Conservation (phyloP, 2,888 invertebrate species). For the Hyposoter didymator region DNA sequence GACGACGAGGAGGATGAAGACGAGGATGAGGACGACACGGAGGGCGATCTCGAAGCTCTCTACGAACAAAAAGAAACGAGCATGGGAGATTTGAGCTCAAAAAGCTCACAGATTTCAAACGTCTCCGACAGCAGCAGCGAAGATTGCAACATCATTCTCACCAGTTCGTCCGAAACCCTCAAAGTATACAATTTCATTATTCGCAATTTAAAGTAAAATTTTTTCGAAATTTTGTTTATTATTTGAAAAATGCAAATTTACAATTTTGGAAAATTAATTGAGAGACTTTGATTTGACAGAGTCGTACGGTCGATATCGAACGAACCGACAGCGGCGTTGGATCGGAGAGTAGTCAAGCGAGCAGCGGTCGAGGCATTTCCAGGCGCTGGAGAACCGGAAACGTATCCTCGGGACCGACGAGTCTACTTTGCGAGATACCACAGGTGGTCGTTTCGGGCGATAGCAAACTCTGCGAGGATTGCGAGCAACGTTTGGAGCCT, state of each 20-base stretch:
- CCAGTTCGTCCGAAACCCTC: constrained; percentile 79
- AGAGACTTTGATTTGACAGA: constrained; percentile 70
- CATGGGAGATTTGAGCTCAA: constrained; percentile 87
- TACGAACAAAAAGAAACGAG: constrained; percentile 85
- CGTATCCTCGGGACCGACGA: constrained; percentile 83
- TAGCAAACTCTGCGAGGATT: constrained; percentile 92
- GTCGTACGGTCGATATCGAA: constrained; percentile 90
- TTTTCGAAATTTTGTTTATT: no score
- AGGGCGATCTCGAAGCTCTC: constrained; percentile 84
- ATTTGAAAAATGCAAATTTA: no score
- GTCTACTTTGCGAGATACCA: constrained; percentile 86
- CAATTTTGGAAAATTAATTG: not conserved
- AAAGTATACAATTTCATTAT: constrained; percentile 74
- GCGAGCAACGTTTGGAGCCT: constrained; percentile 92
- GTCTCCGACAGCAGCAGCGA: constrained; percentile 95
- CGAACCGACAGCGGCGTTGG: constrained; percentile 97
- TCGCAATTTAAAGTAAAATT: no score
- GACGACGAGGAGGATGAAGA: constrained; percentile 76
- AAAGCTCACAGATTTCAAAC: constrained; percentile 91
- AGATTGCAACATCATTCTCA: constrained; percentile 89
- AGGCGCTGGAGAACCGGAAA: constrained; percentile 81
- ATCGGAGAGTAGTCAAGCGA: constrained; percentile 95
- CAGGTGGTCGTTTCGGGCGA: constrained; percentile 83
- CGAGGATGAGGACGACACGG: constrained; percentile 87
- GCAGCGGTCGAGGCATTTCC: constrained; percentile 87